Percentiles rank a stretch among this genome's conserved stretches.
Evolutionary conservation across 2,113 vertebrate species (phyloP).

Genomic region (Hymenochirus boettgeri): DNA sequence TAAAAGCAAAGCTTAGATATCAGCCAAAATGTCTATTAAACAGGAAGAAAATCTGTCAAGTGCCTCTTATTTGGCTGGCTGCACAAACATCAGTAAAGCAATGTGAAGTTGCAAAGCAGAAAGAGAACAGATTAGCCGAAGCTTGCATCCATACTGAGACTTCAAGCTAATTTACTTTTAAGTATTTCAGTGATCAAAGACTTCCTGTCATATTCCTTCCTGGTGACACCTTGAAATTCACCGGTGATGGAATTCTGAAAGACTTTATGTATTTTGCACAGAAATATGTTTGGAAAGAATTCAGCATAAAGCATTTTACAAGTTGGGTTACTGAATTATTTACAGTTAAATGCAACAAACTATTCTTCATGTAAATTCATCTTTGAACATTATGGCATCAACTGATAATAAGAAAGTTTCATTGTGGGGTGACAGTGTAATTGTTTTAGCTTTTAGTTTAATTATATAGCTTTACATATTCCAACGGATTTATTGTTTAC

Average conservation of each 20-base stretch:
- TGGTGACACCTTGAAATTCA: constrained; percentile 28
- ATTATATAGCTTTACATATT: constrained; percentile 23
- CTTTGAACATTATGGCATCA: constrained; percentile 6
- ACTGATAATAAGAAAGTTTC: constrained; percentile 9
- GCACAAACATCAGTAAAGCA: constrained; percentile 21
- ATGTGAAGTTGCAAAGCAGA: constrained; percentile 4
- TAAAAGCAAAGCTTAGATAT: neutral
- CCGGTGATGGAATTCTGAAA: constrained; percentile 14
- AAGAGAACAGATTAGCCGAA: constrained; percentile 12
- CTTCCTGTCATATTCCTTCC: constrained; percentile 11
- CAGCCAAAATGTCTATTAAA: constrained; percentile 16
- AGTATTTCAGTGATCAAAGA: constrained; percentile 31
- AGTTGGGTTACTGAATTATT: constrained; percentile 15
- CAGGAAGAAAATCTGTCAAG: constrained; percentile 22
- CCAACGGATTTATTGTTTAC: constrained; percentile 31
- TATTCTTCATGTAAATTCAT: constrained; percentile 22
- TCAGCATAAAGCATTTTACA: constrained; percentile 15
- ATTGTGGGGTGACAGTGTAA: neutral
- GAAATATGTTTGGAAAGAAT: constrained; percentile 22
- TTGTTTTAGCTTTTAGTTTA: constrained; percentile 18
- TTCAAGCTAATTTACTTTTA: constrained; percentile 38
- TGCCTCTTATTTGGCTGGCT: neutral
- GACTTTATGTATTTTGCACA: neutral
- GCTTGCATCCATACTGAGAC: constrained; percentile 10
- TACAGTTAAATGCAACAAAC: constrained; percentile 33